Base-by-base conservation (phyloP, 2,113 vertebrate genomes). In the Myotis brandtii region DNA sequence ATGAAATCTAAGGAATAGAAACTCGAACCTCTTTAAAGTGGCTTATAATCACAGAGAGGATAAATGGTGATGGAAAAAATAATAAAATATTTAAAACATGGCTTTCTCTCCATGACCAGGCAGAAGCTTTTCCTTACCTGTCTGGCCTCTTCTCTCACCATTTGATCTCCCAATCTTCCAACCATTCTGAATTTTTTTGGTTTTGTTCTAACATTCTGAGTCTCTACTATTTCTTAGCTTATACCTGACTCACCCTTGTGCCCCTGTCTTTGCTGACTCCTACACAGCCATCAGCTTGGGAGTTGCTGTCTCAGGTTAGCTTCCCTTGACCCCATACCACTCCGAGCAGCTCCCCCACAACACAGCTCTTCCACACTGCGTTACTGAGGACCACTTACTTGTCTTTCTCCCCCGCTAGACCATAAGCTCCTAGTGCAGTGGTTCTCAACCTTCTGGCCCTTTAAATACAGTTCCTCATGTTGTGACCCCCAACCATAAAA, bases 1-100 rank as follows among this genome's bases (percentile, higher is more conserved):
- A 81, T 46, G 52, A 95, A 94, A 91, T 87, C 13, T 81, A 52
- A 70, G 59, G 20, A 72, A 50, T 27, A 85, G 59, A 85, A 89
- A 81, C 40, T 37, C 27, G 50, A 90, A 79, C 17, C 23, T 87
- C 40, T 92, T 95, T 54, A 75, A 89, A 95, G 86, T 84, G 81
- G 40, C 87, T 54, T 70, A 32, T 10, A 43, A 27, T 62, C 59
- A 23, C 4, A 27, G 56, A 56, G 54, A 59, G 59, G 25, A 27
- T 27, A 62, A 62, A 27, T 27, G 23, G 10, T 62, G 59, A 27
- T 62, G 59, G 23, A 62, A 62, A 62, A 62, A 27, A 27, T 27
- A 25, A 62, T 62, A 62, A 62, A 62, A 62, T 62, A 62, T 62
- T 62, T 62, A 62, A 62, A 62, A 62, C 59, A 62, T 27, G 59